phyloP scores from a whole-genome alignment of 2,797 vertebrate genomes.

The Pampus argenteus region DNA sequence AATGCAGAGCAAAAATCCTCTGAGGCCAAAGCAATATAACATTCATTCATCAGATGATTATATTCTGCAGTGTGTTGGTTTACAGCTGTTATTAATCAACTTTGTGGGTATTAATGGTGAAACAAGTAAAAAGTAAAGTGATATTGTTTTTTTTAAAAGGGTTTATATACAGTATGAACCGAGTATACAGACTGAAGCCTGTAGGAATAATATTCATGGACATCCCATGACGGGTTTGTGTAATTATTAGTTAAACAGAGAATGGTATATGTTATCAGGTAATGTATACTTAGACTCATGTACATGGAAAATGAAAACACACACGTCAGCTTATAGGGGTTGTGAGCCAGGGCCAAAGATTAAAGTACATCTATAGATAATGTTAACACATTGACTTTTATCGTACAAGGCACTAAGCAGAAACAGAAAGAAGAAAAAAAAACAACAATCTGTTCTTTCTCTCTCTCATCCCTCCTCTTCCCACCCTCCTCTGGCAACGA shows the following conservation, averaged over 20 bases:
- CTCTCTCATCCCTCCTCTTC: slow-evolving; percentile 66
- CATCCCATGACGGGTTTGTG: not conserved
- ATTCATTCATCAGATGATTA: not conserved
- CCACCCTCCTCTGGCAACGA: slow-evolving; percentile 74
- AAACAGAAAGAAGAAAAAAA: not conserved
- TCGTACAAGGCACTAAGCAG: slow-evolving; percentile 15
- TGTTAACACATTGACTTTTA: slow-evolving; percentile 52
- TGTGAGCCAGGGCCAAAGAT: slow-evolving; percentile 41
- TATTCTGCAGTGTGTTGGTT: not conserved
- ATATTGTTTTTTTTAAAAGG: not conserved
- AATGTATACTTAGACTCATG: slow-evolving; percentile 26
- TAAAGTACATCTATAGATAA: slow-evolving; percentile 54
- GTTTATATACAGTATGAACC: not conserved
- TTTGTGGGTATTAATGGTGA: not conserved
- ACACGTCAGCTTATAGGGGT: not conserved
- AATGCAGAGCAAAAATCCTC: not conserved
- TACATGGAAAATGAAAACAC: not conserved
- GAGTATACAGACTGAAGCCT: not conserved
- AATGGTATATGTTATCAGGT: slow-evolving; percentile 14
- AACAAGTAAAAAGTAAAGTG: not conserved
- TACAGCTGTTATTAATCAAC: not conserved
- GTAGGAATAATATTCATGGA: not conserved
- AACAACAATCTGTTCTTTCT: slow-evolving; percentile 54
- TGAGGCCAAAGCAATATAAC: not conserved
- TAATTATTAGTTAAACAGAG: slow-evolving; percentile 18